Evolutionary conservation across 2,113 vertebrate species (phyloP).

Genomic region (Clarias gariepinus): DNA sequence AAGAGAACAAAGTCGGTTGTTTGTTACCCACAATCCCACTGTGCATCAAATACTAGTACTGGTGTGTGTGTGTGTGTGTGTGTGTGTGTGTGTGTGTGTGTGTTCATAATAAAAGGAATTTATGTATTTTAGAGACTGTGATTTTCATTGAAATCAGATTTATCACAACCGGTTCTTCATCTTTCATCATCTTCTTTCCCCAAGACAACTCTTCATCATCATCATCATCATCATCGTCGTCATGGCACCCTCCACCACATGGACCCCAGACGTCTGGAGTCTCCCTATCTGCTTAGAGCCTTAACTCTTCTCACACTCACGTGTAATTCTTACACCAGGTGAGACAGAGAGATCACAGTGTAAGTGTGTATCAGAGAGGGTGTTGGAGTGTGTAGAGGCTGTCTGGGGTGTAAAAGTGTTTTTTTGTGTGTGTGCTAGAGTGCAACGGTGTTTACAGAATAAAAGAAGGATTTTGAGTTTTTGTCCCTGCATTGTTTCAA

Average conservation of each 20-base stretch:
- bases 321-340: neutral
- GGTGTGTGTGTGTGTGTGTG: neutral
- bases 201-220: neutral
- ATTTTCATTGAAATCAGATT: no score
- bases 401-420: neutral
- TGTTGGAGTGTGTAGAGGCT: neutral
- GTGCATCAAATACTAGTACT: neutral
- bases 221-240: constrained; percentile 1
- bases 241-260: neutral
- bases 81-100: constrained; percentile 1
- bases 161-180: neutral
- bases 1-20: constrained; percentile 17
- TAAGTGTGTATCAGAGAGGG: neutral
- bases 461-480: no score
- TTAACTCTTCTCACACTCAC: neutral
- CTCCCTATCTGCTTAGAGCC: neutral
- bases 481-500: no score
- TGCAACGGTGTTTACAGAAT: neutral
- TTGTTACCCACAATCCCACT: constrained; percentile 30
- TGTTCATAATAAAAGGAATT: neutral
- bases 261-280: constrained; percentile 25
- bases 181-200: neutral
- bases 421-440: neutral
- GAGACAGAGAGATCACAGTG: neutral
- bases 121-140: no score